phyloP scores from a whole-genome alignment of 2,113 vertebrate genomes.

The Eleginops maclovinus region DNA sequence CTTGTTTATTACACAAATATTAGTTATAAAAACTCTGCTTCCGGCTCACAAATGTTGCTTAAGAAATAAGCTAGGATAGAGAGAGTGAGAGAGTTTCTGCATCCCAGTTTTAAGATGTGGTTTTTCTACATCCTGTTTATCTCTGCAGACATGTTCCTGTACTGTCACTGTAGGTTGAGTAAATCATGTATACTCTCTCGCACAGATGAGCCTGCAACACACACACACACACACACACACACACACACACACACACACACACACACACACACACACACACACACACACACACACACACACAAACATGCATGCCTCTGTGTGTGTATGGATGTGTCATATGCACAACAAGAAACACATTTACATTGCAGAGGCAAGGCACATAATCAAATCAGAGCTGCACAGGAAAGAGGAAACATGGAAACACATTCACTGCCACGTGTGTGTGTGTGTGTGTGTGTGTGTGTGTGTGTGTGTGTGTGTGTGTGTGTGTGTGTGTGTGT shows the following conservation, averaged over 20 bases:
- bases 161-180: conserved; percentile 39
- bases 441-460: conserved; percentile 5
- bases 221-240: conserved; percentile 2
- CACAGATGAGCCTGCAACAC: conserved; percentile 18
- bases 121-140: conserved; percentile 31
- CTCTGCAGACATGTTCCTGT: conserved; percentile 36
- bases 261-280: conserved; percentile 9
- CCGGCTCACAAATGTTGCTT: neutral
- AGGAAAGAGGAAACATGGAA: conserved; percentile 30
- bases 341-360: conserved; percentile 27
- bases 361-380: conserved; percentile 4
- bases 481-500: neutral
- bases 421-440: conserved; percentile 10
- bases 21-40: neutral
- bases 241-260: neutral
- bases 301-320: conserved; percentile 8
- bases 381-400: conserved; percentile 47
- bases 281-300: neutral
- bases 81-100: neutral
- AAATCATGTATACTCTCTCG: conserved; percentile 43
- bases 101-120: conserved; percentile 1
- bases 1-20: neutral
- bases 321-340: conserved; percentile 8
- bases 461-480: neutral
- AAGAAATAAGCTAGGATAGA: neutral